Base-by-base conservation (phyloP, 2,888 invertebrate species). In the Pristionchus entomophagus region DNA sequence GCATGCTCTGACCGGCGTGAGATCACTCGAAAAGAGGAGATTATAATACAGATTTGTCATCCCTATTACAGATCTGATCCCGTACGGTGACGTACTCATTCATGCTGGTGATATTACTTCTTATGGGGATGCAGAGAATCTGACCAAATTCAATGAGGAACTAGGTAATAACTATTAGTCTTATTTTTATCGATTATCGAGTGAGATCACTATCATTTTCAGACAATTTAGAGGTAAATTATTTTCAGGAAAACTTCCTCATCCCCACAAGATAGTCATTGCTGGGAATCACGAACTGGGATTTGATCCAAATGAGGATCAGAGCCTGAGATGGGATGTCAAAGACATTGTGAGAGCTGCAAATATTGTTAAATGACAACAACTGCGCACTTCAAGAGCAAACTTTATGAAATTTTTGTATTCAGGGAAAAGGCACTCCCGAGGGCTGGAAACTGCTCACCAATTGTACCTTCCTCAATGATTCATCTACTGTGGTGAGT, bases 271-370 rank as follows among this genome's bases (percentile, higher is more conserved):
- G 94, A 95, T 97, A 87, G 96, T 96, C 0, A 96, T 97, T 90
- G 96, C 96, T 85, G 97, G 97, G 45, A 97, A 97, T 94, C 97
- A 97, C 94, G 97, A 97, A 93, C 94, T 97, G 59, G 96, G 96
- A 91, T 96, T 97, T 92, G 97, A 97, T 94, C 94, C 95, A 45
- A 83, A 80, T 19, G 92, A 92, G 84, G 87, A 90, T 65, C 83
- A 87, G 45, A 85, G 69, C 19, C 69, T 87, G 22, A 45, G 91
- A 56, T 69, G 62, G 62, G 80, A 82, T n/a, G 56, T 45, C 17
- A 77, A 84, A 19, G 65, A 65, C 53, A 49, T 77, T 38, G 81
- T 86, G 29, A 82, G 77, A 32, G 0, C 4, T 29, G n/a, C 26
- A 45, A 45, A 41, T 22, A 45, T 10, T 14, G 14, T 45, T 10